A percentile compares a stretch with the other conserved stretches of the same genome.
These are phyloP conservation scores for Phalacrocorax brasilianus DNA, from an alignment of 2,113 vertebrate species.

Conservation along the genomic window DNA sequence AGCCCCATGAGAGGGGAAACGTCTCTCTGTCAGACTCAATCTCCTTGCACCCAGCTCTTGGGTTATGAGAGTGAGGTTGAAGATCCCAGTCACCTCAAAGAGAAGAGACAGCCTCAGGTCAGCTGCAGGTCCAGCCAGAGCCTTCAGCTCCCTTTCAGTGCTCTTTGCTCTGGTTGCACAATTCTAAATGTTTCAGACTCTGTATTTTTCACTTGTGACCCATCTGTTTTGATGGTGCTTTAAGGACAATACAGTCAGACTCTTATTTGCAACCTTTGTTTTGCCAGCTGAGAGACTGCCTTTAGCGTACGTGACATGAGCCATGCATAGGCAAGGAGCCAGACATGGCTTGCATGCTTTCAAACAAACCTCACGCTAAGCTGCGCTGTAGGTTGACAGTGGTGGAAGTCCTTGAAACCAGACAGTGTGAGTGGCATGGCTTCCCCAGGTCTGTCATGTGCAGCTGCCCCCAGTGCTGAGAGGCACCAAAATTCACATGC, in stretches of 20 bases:
- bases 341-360: not conserved
- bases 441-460: not conserved
- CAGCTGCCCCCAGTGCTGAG: not conserved
- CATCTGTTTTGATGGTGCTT: not conserved
- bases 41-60: not conserved
- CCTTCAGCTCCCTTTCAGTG: not conserved
- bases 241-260: not conserved
- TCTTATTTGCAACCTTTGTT: not conserved
- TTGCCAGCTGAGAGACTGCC: not conserved
- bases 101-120: not conserved
- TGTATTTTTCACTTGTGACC: not conserved
- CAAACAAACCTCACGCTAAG: not conserved
- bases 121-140: not conserved
- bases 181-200: not conserved
- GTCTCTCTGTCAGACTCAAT: not conserved
- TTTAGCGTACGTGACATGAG: not conserved
- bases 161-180: not conserved
- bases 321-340: not conserved
- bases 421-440: rapidly evolving
- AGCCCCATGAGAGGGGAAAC: not conserved
- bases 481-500: not conserved
- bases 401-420: not conserved
- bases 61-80: not conserved
- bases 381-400: not conserved
- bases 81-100: not conserved